These are phyloP conservation scores for Cyanocitta stelleri DNA, from an alignment of 2,113 vertebrate genomes.

Conservation along the genomic window DNA sequence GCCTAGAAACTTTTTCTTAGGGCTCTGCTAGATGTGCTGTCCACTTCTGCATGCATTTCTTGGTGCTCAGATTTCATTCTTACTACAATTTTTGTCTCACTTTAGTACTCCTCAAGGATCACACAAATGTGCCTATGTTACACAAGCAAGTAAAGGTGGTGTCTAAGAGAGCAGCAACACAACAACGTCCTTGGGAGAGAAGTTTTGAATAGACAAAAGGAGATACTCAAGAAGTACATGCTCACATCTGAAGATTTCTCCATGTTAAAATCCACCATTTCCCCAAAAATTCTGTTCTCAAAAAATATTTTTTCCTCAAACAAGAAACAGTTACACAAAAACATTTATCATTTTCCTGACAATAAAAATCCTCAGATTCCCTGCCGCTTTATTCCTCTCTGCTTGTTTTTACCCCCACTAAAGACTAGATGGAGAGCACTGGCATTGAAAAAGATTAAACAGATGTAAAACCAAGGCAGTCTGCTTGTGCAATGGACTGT, in stretches of 20 bases:
- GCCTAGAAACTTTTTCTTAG: background rate
- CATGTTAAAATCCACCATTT: background rate
- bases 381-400: background rate
- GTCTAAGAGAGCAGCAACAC: background rate
- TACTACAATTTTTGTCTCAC: background rate
- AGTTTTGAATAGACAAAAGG: background rate
- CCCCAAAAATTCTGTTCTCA: background rate
- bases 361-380: background rate
- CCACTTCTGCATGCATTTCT: background rate
- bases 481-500: constrained; percentile 50
- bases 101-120: background rate
- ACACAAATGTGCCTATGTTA: background rate
- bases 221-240: background rate
- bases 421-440: background rate
- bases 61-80: background rate
- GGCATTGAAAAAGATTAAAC: background rate
- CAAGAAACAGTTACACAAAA: background rate
- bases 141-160: background rate
- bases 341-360: background rate
- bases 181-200: background rate
- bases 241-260: background rate
- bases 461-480: constrained; percentile 25
- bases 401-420: background rate
- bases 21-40: background rate
- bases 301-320: background rate